phyloP scores from a whole-genome alignment of 1,140 invertebrate species.

The Lepidurus arcticus region DNA sequence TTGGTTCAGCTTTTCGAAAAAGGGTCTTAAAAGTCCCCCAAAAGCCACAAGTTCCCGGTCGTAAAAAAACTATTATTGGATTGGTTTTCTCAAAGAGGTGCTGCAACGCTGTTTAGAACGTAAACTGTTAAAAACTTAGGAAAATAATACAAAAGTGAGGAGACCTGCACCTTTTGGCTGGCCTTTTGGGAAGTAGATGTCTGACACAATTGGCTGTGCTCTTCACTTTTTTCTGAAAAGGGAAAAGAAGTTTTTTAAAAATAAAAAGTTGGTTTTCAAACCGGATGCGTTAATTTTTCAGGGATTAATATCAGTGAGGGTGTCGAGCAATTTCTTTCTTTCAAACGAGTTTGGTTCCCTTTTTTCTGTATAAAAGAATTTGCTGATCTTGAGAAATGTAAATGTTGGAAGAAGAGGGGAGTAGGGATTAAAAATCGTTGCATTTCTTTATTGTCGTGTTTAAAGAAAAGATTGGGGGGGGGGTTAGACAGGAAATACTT shows the following conservation, averaged over 20 bases:
- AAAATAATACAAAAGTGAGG: background rate
- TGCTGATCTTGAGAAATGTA: background rate
- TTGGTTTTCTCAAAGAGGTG: background rate
- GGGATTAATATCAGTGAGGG: slow-evolving; percentile 4
- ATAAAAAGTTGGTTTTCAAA: background rate
- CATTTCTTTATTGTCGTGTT: background rate
- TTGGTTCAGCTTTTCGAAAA: background rate
- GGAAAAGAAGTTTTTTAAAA: background rate
- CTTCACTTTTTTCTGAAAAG: background rate
- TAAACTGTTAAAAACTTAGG: background rate
- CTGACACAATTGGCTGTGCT: background rate
- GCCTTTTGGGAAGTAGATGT: background rate
- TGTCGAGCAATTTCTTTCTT: background rate
- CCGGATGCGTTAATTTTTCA: slow-evolving; percentile 5
- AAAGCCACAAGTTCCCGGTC: background rate
- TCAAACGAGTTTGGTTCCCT: background rate
- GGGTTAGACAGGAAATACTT: background rate
- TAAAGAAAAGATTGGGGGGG: background rate
- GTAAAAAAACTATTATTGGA: background rate
- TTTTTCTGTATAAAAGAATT: background rate
- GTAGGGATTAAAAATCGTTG: background rate
- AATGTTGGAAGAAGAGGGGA: background rate
- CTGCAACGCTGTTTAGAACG: background rate
- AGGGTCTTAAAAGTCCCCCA: background rate
- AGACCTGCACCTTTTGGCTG: background rate